These are phyloP conservation scores for Archilochus colubris DNA, from an alignment of 2,113 vertebrate genomes.

Conservation along the genomic window DNA sequence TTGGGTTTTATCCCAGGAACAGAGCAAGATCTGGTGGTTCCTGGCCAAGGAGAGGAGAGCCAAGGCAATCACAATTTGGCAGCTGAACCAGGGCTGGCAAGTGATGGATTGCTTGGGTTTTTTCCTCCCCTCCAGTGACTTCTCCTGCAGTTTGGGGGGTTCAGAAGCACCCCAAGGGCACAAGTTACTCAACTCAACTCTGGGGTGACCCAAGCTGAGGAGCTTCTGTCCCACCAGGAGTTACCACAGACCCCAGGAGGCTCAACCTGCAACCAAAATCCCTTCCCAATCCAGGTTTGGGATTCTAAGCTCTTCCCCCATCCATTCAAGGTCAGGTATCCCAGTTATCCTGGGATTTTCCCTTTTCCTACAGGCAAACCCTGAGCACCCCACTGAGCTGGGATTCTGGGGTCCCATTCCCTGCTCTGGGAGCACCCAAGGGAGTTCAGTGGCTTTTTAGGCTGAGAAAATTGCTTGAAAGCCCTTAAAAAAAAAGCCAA, in stretches of 20 bases:
- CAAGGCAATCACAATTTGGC: slow-evolving; percentile 3
- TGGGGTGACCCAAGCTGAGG: background rate
- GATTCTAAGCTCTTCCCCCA: too few species aligned
- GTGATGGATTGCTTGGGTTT: background rate
- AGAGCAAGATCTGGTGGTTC: background rate
- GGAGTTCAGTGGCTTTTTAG: background rate
- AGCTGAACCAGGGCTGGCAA: background rate
- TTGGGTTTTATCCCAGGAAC: background rate
- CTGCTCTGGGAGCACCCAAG: background rate
- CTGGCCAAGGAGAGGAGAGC: background rate
- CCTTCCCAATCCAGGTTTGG: background rate
- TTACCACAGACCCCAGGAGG: accelerated
- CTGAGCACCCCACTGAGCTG: background rate
- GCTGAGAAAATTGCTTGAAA: background rate
- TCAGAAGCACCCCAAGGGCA: background rate
- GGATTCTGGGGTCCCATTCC: background rate
- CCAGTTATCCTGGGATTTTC: background rate
- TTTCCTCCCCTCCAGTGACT: background rate
- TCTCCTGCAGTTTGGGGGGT: background rate
- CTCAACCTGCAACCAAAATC: background rate
- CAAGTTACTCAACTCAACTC: background rate
- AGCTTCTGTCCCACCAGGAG: background rate
- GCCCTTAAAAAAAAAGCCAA: background rate
- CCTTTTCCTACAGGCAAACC: background rate
- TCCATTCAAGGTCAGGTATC: background rate